Conservation (phyloP, 2,113 vertebrate genomes). For the Eptesicus fuscus region DNA sequence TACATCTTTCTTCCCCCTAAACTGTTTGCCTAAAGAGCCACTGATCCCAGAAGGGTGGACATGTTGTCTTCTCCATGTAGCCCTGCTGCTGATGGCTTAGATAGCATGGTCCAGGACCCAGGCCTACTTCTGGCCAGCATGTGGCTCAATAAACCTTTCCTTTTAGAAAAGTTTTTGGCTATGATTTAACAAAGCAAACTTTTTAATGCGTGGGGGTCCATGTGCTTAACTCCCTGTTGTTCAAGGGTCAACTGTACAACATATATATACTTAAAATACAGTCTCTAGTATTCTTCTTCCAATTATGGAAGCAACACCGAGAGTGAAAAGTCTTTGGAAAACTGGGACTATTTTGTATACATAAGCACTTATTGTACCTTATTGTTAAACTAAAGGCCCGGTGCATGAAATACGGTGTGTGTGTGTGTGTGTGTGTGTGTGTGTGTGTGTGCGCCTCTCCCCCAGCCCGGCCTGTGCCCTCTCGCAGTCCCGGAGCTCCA, state of each 20-base stretch:
- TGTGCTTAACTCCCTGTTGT: neutral
- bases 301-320: neutral
- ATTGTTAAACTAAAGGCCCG: neutral
- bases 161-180: neutral
- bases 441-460: no score
- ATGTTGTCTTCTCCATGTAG: neutral
- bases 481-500: no score
- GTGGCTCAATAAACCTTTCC: neutral
- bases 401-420: no score
- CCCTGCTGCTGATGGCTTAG: neutral
- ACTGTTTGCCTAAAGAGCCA: neutral
- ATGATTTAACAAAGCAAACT: neutral
- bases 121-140: neutral
- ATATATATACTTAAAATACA: neutral
- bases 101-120: neutral
- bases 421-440: no score
- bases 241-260: neutral
- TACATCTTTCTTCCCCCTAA: neutral
- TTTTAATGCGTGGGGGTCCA: neutral
- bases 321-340: neutral
- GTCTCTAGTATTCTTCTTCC: neutral
- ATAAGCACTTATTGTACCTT: neutral
- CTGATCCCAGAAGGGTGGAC: neutral
- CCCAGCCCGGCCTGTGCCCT: no score
- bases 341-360: neutral